Conservation (phyloP, 2,888 invertebrate species). For the Heteromyza rotundicornis region DNA sequence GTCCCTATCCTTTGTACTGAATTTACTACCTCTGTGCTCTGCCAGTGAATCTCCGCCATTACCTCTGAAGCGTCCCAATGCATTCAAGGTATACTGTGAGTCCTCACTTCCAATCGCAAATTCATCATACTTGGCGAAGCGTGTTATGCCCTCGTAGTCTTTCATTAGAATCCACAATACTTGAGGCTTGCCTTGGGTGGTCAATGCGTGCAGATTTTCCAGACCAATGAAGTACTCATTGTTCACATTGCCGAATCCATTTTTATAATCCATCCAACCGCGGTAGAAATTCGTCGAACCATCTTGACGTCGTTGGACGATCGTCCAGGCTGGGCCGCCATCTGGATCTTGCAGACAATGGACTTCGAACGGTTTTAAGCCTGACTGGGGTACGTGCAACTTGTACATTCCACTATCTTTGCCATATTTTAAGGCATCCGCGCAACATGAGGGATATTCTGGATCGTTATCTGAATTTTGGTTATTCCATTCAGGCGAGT, state of each 20-base stretch:
- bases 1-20: conserved; percentile 72
- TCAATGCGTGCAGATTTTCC: conserved; percentile 68
- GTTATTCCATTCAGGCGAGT: too few species aligned
- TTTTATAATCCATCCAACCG: conserved; percentile 70
- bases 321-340: too few species aligned
- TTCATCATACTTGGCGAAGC: conserved; percentile 68
- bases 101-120: conserved; percentile 72
- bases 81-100: conserved; percentile 71
- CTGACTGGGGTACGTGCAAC: too few species aligned
- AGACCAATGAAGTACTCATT: conserved; percentile 77
- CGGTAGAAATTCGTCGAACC: conserved; percentile 73
- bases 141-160: conserved; percentile 66
- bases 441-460: too few species aligned
- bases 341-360: too few species aligned
- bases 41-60: conserved; percentile 72
- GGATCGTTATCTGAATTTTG: too few species aligned
- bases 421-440: too few species aligned
- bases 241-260: conserved; percentile 72
- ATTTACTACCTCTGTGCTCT: conserved; percentile 73
- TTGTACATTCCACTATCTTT: too few species aligned
- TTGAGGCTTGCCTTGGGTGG: conserved; percentile 57
- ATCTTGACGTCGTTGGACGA: too few species aligned
- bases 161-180: conserved; percentile 70
- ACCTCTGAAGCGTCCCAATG: conserved; percentile 70
- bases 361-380: too few species aligned